Conservation (phyloP, 2,113 vertebrate genomes). For the Illadopsis cleaveri region DNA sequence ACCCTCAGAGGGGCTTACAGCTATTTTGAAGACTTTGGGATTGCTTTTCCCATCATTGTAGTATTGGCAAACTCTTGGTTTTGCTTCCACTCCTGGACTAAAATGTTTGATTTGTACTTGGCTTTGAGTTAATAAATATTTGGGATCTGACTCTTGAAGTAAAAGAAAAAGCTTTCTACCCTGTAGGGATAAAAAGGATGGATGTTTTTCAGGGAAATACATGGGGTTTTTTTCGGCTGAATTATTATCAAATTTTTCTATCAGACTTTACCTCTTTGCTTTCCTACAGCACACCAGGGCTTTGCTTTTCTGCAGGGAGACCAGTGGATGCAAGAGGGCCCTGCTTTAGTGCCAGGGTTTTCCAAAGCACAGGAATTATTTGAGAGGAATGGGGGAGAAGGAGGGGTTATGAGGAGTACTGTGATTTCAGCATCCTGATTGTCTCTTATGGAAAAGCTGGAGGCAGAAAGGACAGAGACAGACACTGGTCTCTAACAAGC, state of each 20-base stretch:
- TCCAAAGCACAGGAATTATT: not conserved
- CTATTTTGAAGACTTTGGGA: not conserved
- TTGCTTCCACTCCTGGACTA: not conserved
- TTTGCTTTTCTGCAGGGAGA: not conserved
- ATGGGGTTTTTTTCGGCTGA: not conserved
- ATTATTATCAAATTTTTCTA: not conserved
- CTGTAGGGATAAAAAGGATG: not conserved
- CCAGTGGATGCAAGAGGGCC: not conserved
- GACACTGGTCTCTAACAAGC: not conserved
- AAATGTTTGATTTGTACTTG: not conserved
- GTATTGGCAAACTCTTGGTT: not conserved
- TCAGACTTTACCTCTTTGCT: not conserved
- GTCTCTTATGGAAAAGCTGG: not conserved
- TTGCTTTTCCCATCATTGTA: not conserved
- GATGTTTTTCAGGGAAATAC: not conserved
- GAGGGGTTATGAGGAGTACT: not conserved
- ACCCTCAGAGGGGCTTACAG: not conserved
- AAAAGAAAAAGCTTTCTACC: not conserved
- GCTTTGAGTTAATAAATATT: not conserved
- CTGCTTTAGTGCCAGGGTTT: not conserved
- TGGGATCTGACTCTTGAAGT: not conserved
- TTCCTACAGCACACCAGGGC: not conserved
- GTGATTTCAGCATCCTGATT: not conserved
- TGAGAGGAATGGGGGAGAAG: not conserved
- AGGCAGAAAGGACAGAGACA: not conserved